Percentiles rank a stretch among this genome's conserved stretches.
Evolutionary conservation across 2,113 vertebrate genomes (phyloP).

Genomic region (Merops nubicus): DNA sequence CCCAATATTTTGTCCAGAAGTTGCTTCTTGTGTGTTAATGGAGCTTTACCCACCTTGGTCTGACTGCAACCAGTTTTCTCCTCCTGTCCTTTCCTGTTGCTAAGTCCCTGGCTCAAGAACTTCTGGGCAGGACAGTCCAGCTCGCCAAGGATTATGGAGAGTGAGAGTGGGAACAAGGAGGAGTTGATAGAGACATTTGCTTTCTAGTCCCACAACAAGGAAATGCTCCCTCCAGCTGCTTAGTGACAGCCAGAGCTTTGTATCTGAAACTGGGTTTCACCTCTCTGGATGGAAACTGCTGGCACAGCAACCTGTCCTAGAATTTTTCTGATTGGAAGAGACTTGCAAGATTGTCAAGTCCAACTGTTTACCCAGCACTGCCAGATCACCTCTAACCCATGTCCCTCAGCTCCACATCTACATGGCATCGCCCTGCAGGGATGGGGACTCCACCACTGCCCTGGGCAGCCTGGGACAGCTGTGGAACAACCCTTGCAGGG

Average conservation of each 20-base stretch:
- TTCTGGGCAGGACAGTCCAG: neutral
- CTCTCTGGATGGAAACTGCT: neutral
- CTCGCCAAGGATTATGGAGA: neutral
- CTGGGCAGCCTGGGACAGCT: too few relatives aligned
- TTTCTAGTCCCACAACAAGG: neutral
- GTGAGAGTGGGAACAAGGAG: neutral
- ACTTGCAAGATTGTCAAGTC: too few relatives aligned
- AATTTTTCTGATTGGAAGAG: too few relatives aligned
- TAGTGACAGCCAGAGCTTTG: neutral
- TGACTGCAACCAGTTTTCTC: neutral
- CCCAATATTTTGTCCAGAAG: neutral
- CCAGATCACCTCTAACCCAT: too few relatives aligned
- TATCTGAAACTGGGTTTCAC: neutral
- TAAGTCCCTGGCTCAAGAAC: accelerated
- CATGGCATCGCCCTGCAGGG: too few relatives aligned
- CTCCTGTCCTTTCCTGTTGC: neutral
- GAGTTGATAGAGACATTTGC: neutral
- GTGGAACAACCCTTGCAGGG: too few relatives aligned
- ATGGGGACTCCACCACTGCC: too few relatives aligned
- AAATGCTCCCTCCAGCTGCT: neutral
- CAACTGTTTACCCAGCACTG: too few relatives aligned
- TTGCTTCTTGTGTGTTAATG: neutral
- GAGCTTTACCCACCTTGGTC: neutral
- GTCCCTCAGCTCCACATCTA: too few relatives aligned
- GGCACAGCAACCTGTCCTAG: neutral